phyloP scores from a whole-genome alignment of 2,113 vertebrate genomes.

The Octodon degus region DNA sequence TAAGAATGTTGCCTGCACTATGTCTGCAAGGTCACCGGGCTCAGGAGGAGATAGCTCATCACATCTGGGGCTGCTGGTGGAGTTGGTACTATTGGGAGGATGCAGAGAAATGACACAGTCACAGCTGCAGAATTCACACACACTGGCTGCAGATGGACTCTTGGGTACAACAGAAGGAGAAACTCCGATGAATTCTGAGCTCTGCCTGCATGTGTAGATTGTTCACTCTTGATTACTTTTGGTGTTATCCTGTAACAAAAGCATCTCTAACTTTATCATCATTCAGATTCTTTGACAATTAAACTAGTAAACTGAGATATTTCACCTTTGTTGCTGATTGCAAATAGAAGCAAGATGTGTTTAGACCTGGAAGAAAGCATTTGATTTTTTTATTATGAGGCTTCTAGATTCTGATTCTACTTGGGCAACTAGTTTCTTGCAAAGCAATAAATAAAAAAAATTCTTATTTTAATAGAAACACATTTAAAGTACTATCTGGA shows the following conservation, averaged over 20 bases:
- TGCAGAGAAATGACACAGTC: background rate
- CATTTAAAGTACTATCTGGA: background rate
- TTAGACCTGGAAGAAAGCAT: background rate
- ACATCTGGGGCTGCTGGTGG: background rate
- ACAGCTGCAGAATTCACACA: background rate
- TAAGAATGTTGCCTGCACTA: background rate
- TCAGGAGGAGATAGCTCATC: background rate
- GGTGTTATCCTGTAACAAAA: background rate
- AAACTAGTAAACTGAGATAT: background rate
- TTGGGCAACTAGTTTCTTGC: conserved; percentile 12
- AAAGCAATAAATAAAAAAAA: background rate
- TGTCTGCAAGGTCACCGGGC: background rate
- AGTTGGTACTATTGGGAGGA: background rate
- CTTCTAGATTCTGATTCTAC: background rate
- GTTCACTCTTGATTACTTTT: background rate
- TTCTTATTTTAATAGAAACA: background rate
- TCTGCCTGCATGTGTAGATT: background rate
- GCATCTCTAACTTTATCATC: background rate
- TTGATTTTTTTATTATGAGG: background rate
- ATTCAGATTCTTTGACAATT: conserved; percentile 6
- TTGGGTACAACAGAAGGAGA: background rate
- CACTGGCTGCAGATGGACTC: background rate
- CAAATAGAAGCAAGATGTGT: background rate
- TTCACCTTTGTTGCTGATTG: background rate
- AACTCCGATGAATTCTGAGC: background rate